phyloP scores from a whole-genome alignment of 2,888 invertebrate species.

The Hydrotaea diabolus region DNA sequence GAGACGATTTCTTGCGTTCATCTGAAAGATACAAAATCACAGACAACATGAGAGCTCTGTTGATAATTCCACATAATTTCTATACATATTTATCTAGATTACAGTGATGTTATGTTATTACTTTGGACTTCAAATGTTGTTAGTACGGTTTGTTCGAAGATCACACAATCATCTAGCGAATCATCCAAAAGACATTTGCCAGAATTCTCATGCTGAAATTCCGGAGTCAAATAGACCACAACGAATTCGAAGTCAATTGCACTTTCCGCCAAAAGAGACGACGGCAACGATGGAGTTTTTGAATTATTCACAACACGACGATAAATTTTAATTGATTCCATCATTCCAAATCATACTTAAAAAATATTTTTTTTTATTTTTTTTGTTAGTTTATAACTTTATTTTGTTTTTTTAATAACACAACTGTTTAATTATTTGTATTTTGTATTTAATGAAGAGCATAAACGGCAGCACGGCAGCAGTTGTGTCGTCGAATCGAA shows the following conservation, averaged over 20 bases:
- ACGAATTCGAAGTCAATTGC: conserved; percentile 69
- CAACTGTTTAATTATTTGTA: not conserved
- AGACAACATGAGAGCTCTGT: not conserved
- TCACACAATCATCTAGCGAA: conserved; percentile 66
- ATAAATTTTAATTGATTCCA: conserved; percentile 76
- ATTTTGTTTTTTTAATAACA: conserved; percentile 2
- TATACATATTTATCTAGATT: not conserved
- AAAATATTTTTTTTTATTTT: not conserved
- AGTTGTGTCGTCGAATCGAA: not conserved
- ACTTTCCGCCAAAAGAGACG: not conserved
- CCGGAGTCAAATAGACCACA: conserved; percentile 70
- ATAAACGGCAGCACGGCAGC: not conserved
- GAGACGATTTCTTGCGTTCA: conserved; percentile 78
- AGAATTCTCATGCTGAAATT: conserved; percentile 54
- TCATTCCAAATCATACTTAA: conserved; percentile 12
- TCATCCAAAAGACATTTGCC: not conserved
- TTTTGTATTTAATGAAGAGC: not conserved
- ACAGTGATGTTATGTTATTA: conserved; percentile 31
- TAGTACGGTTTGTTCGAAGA: conserved; percentile 68
- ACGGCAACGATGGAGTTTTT: not conserved
- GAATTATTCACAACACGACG: conserved; percentile 66
- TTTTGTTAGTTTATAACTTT: not conserved
- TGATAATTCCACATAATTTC: not conserved
- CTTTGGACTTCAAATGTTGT: conserved; percentile 45
- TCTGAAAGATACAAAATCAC: conserved; percentile 70